Evolutionary conservation across 2,797 vertebrate genomes (phyloP).

Genomic region (Bucorvus abyssinicus): DNA sequence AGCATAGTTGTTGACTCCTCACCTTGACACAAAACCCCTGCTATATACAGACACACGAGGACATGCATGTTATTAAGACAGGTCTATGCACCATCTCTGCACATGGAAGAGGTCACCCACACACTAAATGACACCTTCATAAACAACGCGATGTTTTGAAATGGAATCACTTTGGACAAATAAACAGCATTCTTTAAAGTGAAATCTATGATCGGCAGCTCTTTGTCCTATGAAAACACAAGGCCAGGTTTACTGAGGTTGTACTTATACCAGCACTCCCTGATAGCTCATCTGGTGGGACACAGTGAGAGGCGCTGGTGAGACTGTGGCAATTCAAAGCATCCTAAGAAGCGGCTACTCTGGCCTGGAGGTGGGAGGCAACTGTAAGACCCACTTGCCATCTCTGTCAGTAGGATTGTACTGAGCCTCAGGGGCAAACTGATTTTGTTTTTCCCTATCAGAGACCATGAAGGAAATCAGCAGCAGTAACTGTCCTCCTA

Average conservation of each 20-base stretch:
- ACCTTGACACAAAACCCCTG: not conserved
- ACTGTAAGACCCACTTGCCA: not conserved
- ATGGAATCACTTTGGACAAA: not conserved
- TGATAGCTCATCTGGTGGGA: not conserved
- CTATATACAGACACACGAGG: not conserved
- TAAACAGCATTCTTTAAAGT: not conserved
- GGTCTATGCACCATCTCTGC: not conserved
- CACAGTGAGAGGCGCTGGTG: not conserved
- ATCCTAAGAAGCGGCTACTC: not conserved
- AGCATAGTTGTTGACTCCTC: not conserved
- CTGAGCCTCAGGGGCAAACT: not conserved
- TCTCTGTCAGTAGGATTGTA: not conserved
- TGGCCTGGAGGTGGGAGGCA: not conserved
- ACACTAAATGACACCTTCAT: not conserved
- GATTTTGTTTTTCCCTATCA: not conserved
- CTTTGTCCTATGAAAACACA: not conserved
- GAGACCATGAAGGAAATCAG: not conserved
- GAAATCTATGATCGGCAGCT: not conserved
- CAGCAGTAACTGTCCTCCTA: not conserved
- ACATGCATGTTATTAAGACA: accelerated
- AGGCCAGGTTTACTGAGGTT: not conserved
- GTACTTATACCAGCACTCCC: not conserved
- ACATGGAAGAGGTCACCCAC: not conserved
- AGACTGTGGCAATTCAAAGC: not conserved
- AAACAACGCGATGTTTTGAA: not conserved